A percentile compares a stretch with the other conserved stretches of the same genome.
phyloP scores from a whole-genome alignment of 2,113 vertebrate species.

The Sinocyclocheilus grahami region DNA sequence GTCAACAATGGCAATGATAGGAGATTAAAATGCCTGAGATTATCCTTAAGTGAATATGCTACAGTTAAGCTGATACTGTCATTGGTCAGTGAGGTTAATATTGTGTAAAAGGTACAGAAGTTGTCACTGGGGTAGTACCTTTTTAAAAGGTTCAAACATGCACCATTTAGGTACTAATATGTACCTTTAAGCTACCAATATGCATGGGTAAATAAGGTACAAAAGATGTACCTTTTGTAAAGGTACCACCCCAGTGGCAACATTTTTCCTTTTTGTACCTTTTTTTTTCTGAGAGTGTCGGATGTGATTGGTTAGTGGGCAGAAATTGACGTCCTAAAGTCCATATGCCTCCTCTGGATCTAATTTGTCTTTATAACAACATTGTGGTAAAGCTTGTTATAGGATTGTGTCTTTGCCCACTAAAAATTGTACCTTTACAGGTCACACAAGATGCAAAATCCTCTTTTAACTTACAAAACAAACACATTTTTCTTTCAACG shows the following conservation, averaged over 20 bases:
- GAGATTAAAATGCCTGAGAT: neutral
- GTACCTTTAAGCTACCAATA: no score
- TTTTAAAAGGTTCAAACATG: no score
- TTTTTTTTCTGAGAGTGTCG: neutral
- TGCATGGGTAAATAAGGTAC: no score
- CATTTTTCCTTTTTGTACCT: no score
- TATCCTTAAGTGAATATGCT: neutral
- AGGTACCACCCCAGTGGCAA: no score
- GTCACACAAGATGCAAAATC: neutral
- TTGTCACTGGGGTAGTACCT: no score
- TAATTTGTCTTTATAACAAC: neutral
- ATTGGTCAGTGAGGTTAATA: neutral
- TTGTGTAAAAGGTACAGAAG: neutral
- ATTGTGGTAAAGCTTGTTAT: neutral
- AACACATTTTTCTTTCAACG: neutral
- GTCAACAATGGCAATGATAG: neutral
- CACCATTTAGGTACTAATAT: no score
- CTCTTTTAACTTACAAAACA: neutral
- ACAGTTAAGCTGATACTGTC: neutral
- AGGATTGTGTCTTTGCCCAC: neutral
- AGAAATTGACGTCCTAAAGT: neutral
- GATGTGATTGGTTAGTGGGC: neutral
- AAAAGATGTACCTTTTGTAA: no score
- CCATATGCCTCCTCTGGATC: neutral
- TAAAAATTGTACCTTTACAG: neutral